Conservation (phyloP, 2,797 vertebrate species). For the Melanotaenia parkinsoni region DNA sequence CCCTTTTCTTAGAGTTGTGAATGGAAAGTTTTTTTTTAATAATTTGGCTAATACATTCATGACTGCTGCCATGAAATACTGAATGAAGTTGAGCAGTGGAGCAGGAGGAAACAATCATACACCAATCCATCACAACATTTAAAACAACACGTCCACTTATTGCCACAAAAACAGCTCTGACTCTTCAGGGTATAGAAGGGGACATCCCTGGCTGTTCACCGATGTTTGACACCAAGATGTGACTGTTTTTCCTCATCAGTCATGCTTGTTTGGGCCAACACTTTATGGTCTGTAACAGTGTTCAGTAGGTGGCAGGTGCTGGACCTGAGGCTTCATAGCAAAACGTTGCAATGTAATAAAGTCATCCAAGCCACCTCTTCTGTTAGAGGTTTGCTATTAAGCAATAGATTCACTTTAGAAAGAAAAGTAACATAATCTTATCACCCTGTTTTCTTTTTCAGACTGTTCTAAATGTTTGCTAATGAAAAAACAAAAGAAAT, state of each 20-base stretch:
- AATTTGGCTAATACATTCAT: slow-evolving; percentile 33
- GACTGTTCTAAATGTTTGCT: not conserved
- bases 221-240: not conserved
- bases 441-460: not conserved
- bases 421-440: not conserved
- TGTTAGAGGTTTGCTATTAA: not conserved
- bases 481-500: not conserved
- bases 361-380: not conserved
- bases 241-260: not conserved
- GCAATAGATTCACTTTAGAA: not conserved
- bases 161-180: not conserved
- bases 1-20: slow-evolving; percentile 43
- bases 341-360: not conserved
- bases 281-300: not conserved
- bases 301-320: not conserved
- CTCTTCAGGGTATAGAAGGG: not conserved
- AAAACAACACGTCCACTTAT: not conserved
- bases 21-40: slow-evolving; percentile 46
- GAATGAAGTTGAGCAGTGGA: slow-evolving; percentile 36
- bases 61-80: slow-evolving; percentile 34
- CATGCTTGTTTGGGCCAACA: too few species aligned
- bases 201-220: not conserved
- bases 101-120: slow-evolving; percentile 12
- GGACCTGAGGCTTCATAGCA: not conserved
- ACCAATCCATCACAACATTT: not conserved